Conservation (phyloP, 1,140 invertebrate species). For the Uloborus diversus region DNA sequence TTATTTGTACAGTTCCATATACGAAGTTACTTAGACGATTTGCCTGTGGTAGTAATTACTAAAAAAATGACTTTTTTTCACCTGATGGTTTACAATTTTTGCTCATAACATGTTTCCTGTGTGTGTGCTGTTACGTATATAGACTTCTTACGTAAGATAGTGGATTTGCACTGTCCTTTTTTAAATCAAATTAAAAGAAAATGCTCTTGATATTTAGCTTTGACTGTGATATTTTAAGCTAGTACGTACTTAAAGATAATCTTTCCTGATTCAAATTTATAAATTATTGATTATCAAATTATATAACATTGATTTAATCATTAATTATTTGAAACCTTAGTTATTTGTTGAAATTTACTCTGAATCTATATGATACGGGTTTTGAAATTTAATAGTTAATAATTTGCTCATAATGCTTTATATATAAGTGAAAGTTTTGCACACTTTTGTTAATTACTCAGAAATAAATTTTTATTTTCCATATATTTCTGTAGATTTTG, state of each 20-base stretch:
- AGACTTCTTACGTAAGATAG: neutral
- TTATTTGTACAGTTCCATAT: constrained; percentile 33
- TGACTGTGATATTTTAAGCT: constrained; percentile 47
- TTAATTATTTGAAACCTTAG: too few relatives aligned
- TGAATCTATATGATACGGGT: too few relatives aligned
- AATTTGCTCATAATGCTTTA: too few relatives aligned
- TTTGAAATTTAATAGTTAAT: too few relatives aligned
- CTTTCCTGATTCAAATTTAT: neutral
- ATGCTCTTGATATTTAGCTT: constrained; percentile 44
- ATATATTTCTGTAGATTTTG: too few relatives aligned
- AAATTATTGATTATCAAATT: too few relatives aligned
- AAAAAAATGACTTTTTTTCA: neutral
- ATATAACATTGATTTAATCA: too few relatives aligned
- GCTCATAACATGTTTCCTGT: neutral
- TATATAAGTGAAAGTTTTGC: too few relatives aligned
- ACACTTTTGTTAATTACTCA: too few relatives aligned
- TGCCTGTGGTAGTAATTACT: constrained; percentile 23
- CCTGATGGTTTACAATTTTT: constrained; percentile 10
- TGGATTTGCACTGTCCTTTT: neutral
- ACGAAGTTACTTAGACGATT: neutral
- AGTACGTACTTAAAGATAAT: constrained; percentile 26
- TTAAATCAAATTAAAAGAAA: constrained; percentile 12
- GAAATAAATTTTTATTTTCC: too few relatives aligned
- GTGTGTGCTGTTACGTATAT: constrained; percentile 1
- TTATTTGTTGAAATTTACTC: too few relatives aligned